Conservation (phyloP, 2,797 vertebrate species). For the Pangasius mekongensis region DNA sequence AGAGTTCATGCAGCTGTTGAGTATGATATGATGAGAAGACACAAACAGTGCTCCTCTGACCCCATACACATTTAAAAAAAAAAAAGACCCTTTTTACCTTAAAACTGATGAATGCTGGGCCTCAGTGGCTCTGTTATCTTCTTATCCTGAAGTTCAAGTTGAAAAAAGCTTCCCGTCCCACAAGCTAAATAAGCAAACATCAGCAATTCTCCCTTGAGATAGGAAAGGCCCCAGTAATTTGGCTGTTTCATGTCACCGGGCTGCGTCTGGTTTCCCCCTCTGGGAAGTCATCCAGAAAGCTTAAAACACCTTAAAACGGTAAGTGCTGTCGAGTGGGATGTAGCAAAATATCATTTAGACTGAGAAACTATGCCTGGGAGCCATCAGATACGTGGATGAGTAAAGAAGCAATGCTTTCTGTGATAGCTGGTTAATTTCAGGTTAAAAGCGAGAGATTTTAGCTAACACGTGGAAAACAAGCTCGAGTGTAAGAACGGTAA, state of each 20-base stretch:
- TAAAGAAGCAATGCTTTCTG: constrained; percentile 45
- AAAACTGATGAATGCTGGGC: constrained; percentile 30
- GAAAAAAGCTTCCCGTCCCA: constrained; percentile 14
- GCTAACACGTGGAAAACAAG: not conserved
- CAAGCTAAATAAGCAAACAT: constrained; percentile 55
- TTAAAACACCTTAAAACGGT: constrained; percentile 65
- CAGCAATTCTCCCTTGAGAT: constrained; percentile 58
- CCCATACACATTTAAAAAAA: not conserved
- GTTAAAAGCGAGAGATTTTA: not conserved
- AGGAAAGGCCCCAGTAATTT: constrained; percentile 61
- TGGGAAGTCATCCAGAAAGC: constrained; percentile 49
- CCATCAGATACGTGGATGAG: constrained; percentile 51
- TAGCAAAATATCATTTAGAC: constrained; percentile 60
- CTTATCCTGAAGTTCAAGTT: constrained; percentile 46
- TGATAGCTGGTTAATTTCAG: not conserved
- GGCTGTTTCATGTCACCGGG: constrained; percentile 59
- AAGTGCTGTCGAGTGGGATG: constrained; percentile 54
- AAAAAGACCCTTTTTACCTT: constrained; percentile 38
- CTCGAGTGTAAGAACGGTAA: not conserved
- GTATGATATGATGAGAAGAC: constrained; percentile 54
- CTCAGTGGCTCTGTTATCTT: constrained; percentile 31
- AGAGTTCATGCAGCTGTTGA: constrained; percentile 60
- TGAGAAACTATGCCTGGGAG: constrained; percentile 57
- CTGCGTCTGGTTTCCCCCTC: constrained; percentile 53
- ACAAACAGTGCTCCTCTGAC: constrained; percentile 35